phyloP scores from a whole-genome alignment of 2,113 vertebrate genomes.

The Aphyosemion australe region DNA sequence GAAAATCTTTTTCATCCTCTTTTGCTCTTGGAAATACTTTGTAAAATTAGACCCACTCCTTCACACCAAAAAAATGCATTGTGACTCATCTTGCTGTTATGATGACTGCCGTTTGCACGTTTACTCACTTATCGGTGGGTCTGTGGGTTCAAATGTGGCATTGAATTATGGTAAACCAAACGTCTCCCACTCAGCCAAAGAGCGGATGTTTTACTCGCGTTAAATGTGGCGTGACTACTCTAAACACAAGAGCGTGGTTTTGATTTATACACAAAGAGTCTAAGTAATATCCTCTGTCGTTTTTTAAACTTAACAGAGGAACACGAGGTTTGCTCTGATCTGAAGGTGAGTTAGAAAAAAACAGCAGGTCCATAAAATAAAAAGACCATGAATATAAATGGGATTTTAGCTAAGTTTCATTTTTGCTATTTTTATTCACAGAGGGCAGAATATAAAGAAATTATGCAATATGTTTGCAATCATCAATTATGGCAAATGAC shows the following conservation, averaged over 20 bases:
- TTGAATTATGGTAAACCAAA: constrained; percentile 16
- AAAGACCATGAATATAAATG: constrained; percentile 65
- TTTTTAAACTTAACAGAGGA: constrained; percentile 9
- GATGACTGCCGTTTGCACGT: constrained; percentile 5
- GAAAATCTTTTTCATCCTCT: too few species aligned
- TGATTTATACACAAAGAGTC: neutral
- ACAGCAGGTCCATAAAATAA: constrained; percentile 41
- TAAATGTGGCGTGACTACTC: constrained; percentile 6
- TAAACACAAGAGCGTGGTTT: constrained; percentile 6
- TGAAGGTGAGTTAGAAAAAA: constrained; percentile 45
- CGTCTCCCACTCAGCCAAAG: constrained; percentile 12
- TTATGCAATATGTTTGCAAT: constrained; percentile 24
- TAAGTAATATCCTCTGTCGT: neutral
- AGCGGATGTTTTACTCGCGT: neutral
- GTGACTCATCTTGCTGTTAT: neutral
- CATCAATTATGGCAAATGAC: constrained; percentile 20
- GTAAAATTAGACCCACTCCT: neutral
- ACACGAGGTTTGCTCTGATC: constrained; percentile 8
- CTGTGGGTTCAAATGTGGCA: constrained; percentile 11
- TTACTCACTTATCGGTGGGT: constrained; percentile 3
- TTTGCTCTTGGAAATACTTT: neutral
- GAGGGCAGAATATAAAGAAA: constrained; percentile 26
- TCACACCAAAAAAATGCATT: neutral
- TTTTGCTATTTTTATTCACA: constrained; percentile 24
- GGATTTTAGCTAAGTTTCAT: constrained; percentile 43